Base-by-base conservation (phyloP, 2,797 vertebrate genomes). In the Podarcis siculus region DNA sequence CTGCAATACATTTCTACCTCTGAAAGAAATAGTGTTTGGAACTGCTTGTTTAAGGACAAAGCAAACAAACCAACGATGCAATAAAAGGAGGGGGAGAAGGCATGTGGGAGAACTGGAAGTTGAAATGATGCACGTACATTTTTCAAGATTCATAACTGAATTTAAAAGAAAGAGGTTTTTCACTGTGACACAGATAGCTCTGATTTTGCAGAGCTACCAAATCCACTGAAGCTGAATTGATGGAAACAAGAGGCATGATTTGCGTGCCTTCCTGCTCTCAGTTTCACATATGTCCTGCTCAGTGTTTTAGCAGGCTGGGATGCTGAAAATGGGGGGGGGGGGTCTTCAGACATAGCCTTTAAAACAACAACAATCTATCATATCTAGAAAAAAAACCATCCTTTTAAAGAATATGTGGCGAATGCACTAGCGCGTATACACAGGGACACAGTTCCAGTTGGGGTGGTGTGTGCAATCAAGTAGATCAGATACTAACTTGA, bases 381-480 rank as follows among this genome's bases (percentile, higher is more conserved):
- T 72, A 88, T 88, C 90, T 83, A n/a, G 39, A 7, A 32, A 90
- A 90, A 94, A 78, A 37, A 49, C 3, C 37, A 93, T 80, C 85
- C 45, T 21, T 89, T 94, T 86, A 87, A 39, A 71, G 87, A 64
- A 90, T 85, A 27, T 86, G 58, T 88, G 77, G 71, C 17, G 61
- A 85, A 81, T 86, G 90, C 92, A 92, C 27, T 85, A 67, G 58
- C 76, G 93, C 91, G 89, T 84, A 93, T 86, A 90, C 82, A 35
- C 86, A 88, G 86, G 91, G 7, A 8, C 92, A 93, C 0, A 79
- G 91, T 96, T 96, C 89, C 92, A 95, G 86, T 85, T 93, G 92
- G 93, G 67, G 87, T 92, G 91, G 88, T 95, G 84, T 94, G 95
- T 96, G 96, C 96, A 95, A 93, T 95, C 95, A 96, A 94, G 94